These are phyloP conservation scores for Pseudomugil tenellus DNA, from an alignment of 2,797 vertebrate genomes.

Conservation along the genomic window DNA sequence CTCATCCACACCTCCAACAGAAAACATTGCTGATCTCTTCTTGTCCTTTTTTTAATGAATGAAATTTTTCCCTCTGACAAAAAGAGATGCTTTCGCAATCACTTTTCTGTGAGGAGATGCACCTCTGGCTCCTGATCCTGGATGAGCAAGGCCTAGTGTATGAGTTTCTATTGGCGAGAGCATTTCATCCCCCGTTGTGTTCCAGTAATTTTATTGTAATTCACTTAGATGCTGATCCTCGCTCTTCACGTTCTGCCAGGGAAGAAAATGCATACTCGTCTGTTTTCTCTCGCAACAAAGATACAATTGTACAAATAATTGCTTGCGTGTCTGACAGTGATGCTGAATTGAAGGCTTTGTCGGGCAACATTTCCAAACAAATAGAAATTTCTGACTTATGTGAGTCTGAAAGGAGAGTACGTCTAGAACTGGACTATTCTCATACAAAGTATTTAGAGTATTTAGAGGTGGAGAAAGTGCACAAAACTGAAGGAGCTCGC, in stretches of 20 bases:
- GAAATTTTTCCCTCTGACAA: constrained; percentile 29
- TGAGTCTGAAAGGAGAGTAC: background rate
- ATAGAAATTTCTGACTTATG: constrained; percentile 6
- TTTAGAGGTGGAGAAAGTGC: background rate
- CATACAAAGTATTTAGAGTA: background rate
- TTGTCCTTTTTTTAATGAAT: background rate
- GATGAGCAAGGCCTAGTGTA: constrained; percentile 33
- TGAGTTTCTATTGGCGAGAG: constrained; percentile 29
- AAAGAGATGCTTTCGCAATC: constrained; percentile 24
- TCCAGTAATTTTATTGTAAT: constrained; percentile 44
- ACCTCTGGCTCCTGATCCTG: constrained; percentile 36
- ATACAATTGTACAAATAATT: constrained; percentile 45
- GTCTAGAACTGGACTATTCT: background rate
- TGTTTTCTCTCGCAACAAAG: constrained; percentile 44
- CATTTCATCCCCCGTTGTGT: constrained; percentile 48
- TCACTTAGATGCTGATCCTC: constrained; percentile 33
- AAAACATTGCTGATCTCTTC: background rate
- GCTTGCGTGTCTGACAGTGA: constrained; percentile 25
- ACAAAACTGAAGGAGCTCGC: background rate
- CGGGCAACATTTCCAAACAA: constrained; percentile 15
- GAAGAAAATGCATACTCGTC: constrained; percentile 12
- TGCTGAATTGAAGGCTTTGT: constrained; percentile 24
- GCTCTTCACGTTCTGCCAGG: constrained; percentile 19
- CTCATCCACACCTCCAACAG: constrained; percentile 6
- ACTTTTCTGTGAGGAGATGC: constrained; percentile 35